Percentiles rank a stretch among this genome's conserved stretches.
Evolutionary conservation across 2,797 vertebrate species (phyloP).

Genomic region (Pelodytes ibericus): DNA sequence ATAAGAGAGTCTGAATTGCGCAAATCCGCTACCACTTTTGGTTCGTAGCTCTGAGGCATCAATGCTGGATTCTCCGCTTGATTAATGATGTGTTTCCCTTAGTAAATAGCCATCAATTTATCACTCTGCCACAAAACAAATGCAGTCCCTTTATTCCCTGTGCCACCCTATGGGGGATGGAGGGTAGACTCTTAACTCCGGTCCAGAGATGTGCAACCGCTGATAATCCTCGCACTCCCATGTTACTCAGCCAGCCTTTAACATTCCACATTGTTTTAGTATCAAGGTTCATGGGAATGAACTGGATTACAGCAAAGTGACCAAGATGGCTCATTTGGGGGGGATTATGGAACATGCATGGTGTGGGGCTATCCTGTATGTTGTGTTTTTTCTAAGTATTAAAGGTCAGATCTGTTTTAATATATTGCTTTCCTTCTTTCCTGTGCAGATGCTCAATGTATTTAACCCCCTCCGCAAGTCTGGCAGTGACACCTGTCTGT

Average conservation of each 20-base stretch:
- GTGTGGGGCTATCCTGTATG: no score
- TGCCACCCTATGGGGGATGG: not conserved
- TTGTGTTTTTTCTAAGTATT: no score
- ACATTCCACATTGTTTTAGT: no score
- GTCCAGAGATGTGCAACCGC: not conserved
- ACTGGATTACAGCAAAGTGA: not conserved
- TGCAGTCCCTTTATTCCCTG: not conserved
- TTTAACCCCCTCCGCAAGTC: slow-evolving; percentile 51
- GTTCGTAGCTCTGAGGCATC: not conserved
- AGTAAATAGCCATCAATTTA: not conserved
- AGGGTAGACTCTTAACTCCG: not conserved
- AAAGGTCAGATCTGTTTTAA: not conserved
- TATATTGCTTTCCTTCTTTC: not conserved
- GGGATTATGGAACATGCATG: no score
- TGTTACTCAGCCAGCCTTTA: no score
- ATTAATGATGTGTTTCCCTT: not conserved
- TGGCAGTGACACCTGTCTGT: slow-evolving; percentile 49
- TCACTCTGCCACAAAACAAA: not conserved
- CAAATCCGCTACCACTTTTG: not conserved
- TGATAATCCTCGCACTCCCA: no score
- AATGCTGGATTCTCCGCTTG: not conserved
- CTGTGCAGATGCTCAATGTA: slow-evolving; percentile 47
- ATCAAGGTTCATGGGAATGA: no score
- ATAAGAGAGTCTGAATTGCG: not conserved
- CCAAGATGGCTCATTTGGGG: no score